Evolutionary conservation across 2,797 vertebrate genomes (phyloP).

Genomic region (Sebastes kiyomatsui): DNA sequence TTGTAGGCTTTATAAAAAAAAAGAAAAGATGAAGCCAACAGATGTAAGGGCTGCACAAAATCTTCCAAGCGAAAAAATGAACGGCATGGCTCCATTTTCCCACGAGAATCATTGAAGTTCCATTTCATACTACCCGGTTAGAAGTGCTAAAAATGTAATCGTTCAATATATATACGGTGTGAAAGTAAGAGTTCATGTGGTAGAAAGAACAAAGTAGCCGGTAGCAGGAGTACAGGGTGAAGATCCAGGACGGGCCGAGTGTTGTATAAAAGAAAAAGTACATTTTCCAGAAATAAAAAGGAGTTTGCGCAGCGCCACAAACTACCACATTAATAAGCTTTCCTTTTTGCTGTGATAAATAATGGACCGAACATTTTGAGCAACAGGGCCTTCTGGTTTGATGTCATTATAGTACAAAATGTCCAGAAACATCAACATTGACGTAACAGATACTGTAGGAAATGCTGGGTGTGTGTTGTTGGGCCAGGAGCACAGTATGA

Average conservation of each 20-base stretch:
- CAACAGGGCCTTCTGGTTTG: conserved; percentile 50
- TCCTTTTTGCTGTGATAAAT: conserved; percentile 65
- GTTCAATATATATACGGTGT: conserved; percentile 64
- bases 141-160: conserved; percentile 73
- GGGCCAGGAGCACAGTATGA: conserved; percentile 32
- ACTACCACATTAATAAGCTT: conserved; percentile 65
- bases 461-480: conserved; percentile 39
- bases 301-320: conserved; percentile 52
- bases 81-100: conserved; percentile 43
- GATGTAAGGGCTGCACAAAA: conserved; percentile 54
- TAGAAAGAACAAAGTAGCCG: conserved; percentile 49
- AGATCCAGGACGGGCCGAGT: conserved; percentile 50
- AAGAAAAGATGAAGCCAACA: conserved; percentile 53
- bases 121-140: conserved; percentile 43
- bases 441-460: conserved; percentile 60
- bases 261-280: conserved; percentile 66
- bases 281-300: conserved; percentile 54
- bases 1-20: conserved; percentile 66
- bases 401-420: conserved; percentile 65
- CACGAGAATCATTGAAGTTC: conserved; percentile 29
- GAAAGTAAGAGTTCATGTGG: conserved; percentile 64
- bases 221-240: conserved; percentile 24
- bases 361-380: conserved; percentile 45
- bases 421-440: conserved; percentile 60
- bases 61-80: conserved; percentile 35